Evolutionary conservation across 1,140 invertebrate genomes (phyloP).

Genomic region (Brachionus angularis): DNA sequence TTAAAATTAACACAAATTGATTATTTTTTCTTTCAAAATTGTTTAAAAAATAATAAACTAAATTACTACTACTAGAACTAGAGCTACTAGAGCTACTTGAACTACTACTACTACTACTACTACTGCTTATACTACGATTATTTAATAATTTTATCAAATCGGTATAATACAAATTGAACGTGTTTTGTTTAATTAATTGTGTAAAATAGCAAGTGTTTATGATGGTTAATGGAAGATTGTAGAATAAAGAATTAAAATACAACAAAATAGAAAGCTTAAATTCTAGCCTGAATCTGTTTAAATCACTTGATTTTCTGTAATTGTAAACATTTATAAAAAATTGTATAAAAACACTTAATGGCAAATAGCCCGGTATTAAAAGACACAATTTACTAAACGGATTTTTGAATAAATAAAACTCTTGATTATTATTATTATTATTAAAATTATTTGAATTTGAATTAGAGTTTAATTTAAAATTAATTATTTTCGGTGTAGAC

Average conservation of each 20-base stretch:
- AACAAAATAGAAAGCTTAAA: conserved; percentile 26
- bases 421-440: not conserved
- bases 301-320: conserved; percentile 6
- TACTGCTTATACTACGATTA: not conserved
- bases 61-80: too few species aligned
- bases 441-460: not conserved
- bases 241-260: conserved; percentile 29
- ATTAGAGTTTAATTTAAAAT: too few species aligned
- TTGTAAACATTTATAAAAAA: conserved; percentile 14
- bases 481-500: too few species aligned
- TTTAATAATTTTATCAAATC: conserved; percentile 3
- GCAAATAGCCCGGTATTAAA: conserved; percentile 32
- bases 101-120: too few species aligned
- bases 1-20: conserved; percentile 14
- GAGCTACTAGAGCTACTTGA: too few species aligned
- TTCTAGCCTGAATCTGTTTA: conserved; percentile 8
- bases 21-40: too few species aligned
- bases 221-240: conserved; percentile 14
- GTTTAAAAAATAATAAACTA: too few species aligned
- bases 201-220: conserved; percentile 38
- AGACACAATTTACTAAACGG: conserved; percentile 37
- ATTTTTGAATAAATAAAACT: not conserved
- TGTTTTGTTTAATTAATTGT: not conserved
- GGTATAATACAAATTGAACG: conserved; percentile 17
- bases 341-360: conserved; percentile 15